Base-by-base conservation (phyloP, 1,140 invertebrate species). In the Drosophila dunni region DNA sequence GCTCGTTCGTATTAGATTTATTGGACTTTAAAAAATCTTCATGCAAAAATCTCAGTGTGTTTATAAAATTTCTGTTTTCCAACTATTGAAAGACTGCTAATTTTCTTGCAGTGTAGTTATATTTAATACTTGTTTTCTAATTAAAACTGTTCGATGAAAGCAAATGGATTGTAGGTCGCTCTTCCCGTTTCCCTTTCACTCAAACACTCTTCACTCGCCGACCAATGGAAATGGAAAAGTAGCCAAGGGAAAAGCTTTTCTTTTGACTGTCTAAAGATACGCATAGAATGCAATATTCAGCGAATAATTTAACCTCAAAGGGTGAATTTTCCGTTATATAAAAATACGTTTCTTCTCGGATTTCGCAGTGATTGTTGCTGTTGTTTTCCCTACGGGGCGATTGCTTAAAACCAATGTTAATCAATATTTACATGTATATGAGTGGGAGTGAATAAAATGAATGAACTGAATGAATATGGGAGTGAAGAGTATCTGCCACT, bases 371-470 rank as follows among this genome's bases (percentile, higher is more conserved):
- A 3, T 13, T 53, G 13, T 29, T 42, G 10, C 7, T 38, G 15
- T 44, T 44, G 38, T 58, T 44, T 10, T 44, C 40, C 20, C 24
- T 33, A 15, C 3, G 24, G 56, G 36, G 53, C 38, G 10, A 40
- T 11, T 57, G 54, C 56, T 24, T 58, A 29, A 58, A 58, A 44
- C 56, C 56, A 58, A 58, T 58, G 38, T 58, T 58, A 58, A 58
- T 58, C 56, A 58, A 58, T 58, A 58, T 58, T 58, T 58, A 58
- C 33, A 44, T 42, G 34, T 38, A 5, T 38, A 3, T 9, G 40
- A 40, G 36, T 40, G 53, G 15, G 53, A 56, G 53, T 17, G 34
- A 56, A 58, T 58, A 38, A 58, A 56, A 10, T 17, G 38, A 56
- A 42, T 56, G 36, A 38, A 58, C 17, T 13, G 56, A 33, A 45